phyloP scores from a whole-genome alignment of 1,140 invertebrate genomes.

The Leptopilina boulardi region DNA sequence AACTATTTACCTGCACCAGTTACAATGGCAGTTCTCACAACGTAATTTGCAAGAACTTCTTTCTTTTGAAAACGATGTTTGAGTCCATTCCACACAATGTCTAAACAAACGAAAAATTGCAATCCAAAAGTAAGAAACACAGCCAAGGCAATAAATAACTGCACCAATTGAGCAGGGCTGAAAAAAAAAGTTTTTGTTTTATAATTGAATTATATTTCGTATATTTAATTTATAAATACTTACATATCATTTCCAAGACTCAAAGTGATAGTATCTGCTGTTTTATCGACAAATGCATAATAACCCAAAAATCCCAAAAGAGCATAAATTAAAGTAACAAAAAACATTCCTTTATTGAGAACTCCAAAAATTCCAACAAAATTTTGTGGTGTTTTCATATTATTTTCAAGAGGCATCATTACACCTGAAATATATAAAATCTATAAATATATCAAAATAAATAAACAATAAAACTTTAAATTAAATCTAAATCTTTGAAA shows the following conservation, averaged over 20 bases:
- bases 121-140: slow-evolving; percentile 95
- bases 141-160: slow-evolving; percentile 89
- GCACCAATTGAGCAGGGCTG: slow-evolving; percentile 89
- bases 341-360: slow-evolving; percentile 89
- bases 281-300: slow-evolving; percentile 82
- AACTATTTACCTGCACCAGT: slow-evolving; percentile 76
- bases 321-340: slow-evolving; percentile 88
- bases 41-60: slow-evolving; percentile 82
- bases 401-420: slow-evolving; percentile 92
- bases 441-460: no score
- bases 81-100: slow-evolving; percentile 84
- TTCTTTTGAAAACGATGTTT: slow-evolving; percentile 82
- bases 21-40: slow-evolving; percentile 81
- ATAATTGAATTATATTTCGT: not conserved
- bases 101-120: slow-evolving; percentile 94
- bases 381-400: slow-evolving; percentile 88
- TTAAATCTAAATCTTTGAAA: no score
- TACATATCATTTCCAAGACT: slow-evolving; percentile 84
- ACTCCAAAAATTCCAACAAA: slow-evolving; percentile 91
- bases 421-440: slow-evolving; percentile 49
- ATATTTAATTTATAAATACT: slow-evolving; percentile 57
- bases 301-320: slow-evolving; percentile 92
- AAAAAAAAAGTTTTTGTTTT: not conserved
- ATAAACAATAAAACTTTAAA: no score
- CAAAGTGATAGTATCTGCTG: slow-evolving; percentile 83